Conservation (phyloP, 2,113 vertebrate genomes). For the Spermophilus dauricus region DNA sequence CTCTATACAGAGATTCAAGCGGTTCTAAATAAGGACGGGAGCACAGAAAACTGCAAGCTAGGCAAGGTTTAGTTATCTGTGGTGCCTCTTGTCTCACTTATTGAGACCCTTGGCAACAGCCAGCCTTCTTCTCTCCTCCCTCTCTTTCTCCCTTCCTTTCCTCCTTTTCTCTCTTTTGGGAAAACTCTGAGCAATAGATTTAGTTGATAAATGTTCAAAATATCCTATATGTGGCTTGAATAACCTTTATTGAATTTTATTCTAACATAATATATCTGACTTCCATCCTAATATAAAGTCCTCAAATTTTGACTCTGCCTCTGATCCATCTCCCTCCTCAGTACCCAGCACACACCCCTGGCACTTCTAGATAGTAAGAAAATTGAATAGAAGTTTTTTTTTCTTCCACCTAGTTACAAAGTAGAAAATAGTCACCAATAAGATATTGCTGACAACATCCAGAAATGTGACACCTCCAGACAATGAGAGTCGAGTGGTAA, state of each 20-base stretch:
- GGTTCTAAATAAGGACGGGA: constrained; percentile 58
- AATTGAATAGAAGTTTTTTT: neutral
- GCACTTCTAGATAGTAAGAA: neutral
- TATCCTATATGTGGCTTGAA: neutral
- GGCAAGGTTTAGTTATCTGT: neutral
- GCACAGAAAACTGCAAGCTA: neutral
- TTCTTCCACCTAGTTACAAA: neutral
- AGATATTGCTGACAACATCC: neutral
- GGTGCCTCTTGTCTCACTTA: neutral
- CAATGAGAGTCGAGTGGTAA: rapidly evolving
- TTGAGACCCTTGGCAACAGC: neutral
- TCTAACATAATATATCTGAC: neutral
- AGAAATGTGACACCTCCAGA: neutral
- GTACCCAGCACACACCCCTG: neutral
- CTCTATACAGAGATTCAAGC: neutral
- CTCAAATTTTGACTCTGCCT: neutral
- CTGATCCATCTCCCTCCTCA: neutral
- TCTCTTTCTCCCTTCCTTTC: neutral
- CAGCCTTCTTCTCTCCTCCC: neutral
- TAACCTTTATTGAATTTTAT: neutral
- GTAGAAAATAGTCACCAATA: neutral
- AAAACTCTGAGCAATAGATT: neutral
- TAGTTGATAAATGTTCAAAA: neutral
- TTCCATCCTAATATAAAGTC: neutral
- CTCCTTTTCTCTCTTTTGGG: neutral